Evolutionary conservation across 2,797 vertebrate species (phyloP), one percentile per base, ranked within the genome.

Genomic region (Catamblyrhynchus diadema): DNA sequence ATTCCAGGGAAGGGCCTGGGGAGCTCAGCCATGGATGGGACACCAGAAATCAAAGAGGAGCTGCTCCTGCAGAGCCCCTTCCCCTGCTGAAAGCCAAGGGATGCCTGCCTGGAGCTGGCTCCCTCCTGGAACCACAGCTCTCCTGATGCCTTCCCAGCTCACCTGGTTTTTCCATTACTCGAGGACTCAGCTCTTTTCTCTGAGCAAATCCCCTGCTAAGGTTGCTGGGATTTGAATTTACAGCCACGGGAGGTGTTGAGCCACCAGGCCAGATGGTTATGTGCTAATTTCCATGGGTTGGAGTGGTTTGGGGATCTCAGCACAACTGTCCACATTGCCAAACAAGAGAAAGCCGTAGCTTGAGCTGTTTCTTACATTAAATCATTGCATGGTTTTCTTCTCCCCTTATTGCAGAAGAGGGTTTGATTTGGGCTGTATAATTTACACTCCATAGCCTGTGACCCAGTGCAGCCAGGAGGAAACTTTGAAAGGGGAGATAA

Each of bases 201-300:
- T 3, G 45, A 94, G 84, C 44, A 94, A 96, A 94, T 96, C 81
- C 92, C 84, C 64, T 50, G 84, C 75, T 94, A 90, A 94, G 24
- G 37, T 48, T 27, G 61, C 70, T 62, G 94, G 91, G 86, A 89
- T 94, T 81, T 95, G 91, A 51, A 97, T 97, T 97, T 97, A 97
- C 8, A 5, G 86, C 86, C 71, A 30, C 0, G 1, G 93, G 89
- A 97, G 96, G 95, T 95, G 96, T 73, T 95, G 91, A 95, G 82
- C 95, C 89, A 85, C 44, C 4, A 33, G 71, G 60, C 93, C 95
- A 97, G 94, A 87, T 97, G 94, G 87, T 90, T 94, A 66, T 82
- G 95, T 94, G 73, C 91, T 95, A 94, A 92, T 96, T 90, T 84
- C 5, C 39, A 61, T 35, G 75, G 33, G 54, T 93, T 92, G 77